Evolutionary conservation across 2,113 vertebrate genomes (phyloP), one percentile per base, ranked within the genome.

Genomic region (Lanius ludovicianus): DNA sequence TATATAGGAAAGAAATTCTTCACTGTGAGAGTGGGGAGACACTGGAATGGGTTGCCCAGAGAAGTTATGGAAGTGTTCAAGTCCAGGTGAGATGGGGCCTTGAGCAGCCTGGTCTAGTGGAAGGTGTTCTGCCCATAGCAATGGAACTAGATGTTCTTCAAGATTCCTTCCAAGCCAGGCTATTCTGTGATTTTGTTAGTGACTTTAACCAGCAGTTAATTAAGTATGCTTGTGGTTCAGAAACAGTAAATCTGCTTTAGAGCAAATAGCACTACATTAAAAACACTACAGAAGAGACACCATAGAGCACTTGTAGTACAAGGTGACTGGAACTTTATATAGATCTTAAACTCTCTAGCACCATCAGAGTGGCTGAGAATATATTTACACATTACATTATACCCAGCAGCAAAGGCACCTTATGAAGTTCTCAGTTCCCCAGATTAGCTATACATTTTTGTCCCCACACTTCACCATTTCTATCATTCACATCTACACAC

Each of bases 381-480:
- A 1, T 31, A 59, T 56, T 89, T 63, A 41, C 33, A 60, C 37
- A n/a, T 24, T 17, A 37, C 21, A 19, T 33, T 25, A 39, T 9
- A 20, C 65, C 39, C 16, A 7, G n/a, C 56, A 89, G 56, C n/a
- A 39, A 37, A 73, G 14, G 59, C 49, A 90, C 13, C 50, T 50
- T 23, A 73, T 0, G 5, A 84, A 55, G 23, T 19, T 52, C 57
- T 46, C 55, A 4, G 16, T 6, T 81, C 41, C 49, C 33, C 44
- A 14, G 13, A 7, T 9, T 2, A 76, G 44, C 8, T 16, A 44
- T 53, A n/a, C 0, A 0, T 22, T 77, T 42, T 42, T 35, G 37
- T 9, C 31, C 31, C 33, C 3, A 1, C 23, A 10, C 25, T n/a
- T 67, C 27, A 64, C 6, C 3, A 1, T 13, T 55, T 62, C 60